Conservation (phyloP, 1,140 invertebrate genomes). For the Lepeophtheirus salmonis region DNA sequence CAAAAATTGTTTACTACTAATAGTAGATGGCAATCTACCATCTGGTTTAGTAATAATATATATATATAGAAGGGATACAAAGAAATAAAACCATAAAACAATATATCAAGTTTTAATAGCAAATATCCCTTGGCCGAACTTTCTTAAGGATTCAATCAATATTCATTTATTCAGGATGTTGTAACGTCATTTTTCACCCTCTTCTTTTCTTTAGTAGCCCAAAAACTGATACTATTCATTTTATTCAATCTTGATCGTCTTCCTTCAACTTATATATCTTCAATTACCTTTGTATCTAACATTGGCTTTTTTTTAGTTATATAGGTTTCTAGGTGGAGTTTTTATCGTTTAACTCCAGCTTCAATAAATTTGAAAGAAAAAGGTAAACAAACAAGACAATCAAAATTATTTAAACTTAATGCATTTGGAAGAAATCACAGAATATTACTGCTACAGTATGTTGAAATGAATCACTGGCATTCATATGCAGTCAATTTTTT, state of each 20-base stretch:
- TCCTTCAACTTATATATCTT: conserved; percentile 60
- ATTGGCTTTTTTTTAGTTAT: too few relatives aligned
- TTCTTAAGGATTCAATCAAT: neutral
- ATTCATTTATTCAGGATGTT: conserved; percentile 25
- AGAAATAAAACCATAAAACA: neutral
- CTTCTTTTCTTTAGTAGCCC: conserved; percentile 83
- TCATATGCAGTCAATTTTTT: too few relatives aligned
- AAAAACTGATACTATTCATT: conserved; percentile 67
- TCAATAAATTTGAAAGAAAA: too few relatives aligned
- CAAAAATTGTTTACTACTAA: too few relatives aligned
- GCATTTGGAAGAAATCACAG: too few relatives aligned
- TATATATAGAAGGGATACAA: neutral
- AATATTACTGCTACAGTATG: too few relatives aligned
- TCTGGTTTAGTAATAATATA: neutral
- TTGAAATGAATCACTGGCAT: too few relatives aligned
- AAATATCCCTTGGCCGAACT: neutral
- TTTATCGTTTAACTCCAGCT: too few relatives aligned
- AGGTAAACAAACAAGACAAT: too few relatives aligned
- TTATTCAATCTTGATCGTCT: conserved; percentile 59
- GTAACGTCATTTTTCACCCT: conserved; percentile 47
- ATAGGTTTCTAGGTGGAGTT: too few relatives aligned
- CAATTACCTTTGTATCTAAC: conserved; percentile 61
- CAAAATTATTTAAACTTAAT: too few relatives aligned
- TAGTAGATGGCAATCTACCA: too few relatives aligned
- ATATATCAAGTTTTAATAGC: neutral